These are phyloP conservation scores for Aurelia sp. DNA, from an alignment of 30 jellyfish, hydroid and myxozoan genomes.

Conservation along the genomic window DNA sequence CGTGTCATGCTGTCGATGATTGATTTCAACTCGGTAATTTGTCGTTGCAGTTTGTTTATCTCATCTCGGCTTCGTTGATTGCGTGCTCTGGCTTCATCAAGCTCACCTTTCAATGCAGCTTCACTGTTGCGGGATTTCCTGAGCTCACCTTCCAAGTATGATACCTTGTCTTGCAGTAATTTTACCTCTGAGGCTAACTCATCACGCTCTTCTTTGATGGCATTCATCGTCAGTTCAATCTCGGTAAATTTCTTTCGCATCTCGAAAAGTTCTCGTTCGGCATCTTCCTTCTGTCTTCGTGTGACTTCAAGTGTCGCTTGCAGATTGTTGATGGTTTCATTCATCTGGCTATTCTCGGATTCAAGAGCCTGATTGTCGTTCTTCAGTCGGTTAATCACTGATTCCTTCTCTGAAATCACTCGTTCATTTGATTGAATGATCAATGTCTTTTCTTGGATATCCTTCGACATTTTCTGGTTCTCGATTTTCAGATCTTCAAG, in stretches of 20 bases:
- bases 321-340: slow-evolving; percentile 67
- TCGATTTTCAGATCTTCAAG: slow-evolving; percentile 65
- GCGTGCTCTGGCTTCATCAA: slow-evolving; percentile 95
- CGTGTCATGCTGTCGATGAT: slow-evolving; percentile 75
- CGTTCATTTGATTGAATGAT: slow-evolving; percentile 70
- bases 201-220: slow-evolving; percentile 89
- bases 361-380: slow-evolving; percentile 77
- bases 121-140: slow-evolving; percentile 82
- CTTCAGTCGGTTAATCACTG: slow-evolving; percentile 72
- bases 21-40: slow-evolving; percentile 69
- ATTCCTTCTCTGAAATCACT: slow-evolving; percentile 65
- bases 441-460: slow-evolving; percentile 78
- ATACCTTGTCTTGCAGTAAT: slow-evolving; percentile 64
- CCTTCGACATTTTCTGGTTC: slow-evolving; percentile 64
- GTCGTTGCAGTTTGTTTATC: slow-evolving; percentile 70
- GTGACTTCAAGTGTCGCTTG: slow-evolving; percentile 91
- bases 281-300: slow-evolving; percentile 88
- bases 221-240: slow-evolving; percentile 71
- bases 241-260: slow-evolving; percentile 86
- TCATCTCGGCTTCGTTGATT: slow-evolving; percentile 84
- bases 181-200: slow-evolving; percentile 74
- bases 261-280: slow-evolving; percentile 88
- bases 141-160: slow-evolving; percentile 73
- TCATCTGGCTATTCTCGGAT: slow-evolving; percentile 79
- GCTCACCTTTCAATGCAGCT: slow-evolving; percentile 88